Percentiles rank a stretch among this genome's conserved stretches.
phyloP scores from a whole-genome alignment of 1,140 invertebrate genomes.

The Epicauta chinensis region DNA sequence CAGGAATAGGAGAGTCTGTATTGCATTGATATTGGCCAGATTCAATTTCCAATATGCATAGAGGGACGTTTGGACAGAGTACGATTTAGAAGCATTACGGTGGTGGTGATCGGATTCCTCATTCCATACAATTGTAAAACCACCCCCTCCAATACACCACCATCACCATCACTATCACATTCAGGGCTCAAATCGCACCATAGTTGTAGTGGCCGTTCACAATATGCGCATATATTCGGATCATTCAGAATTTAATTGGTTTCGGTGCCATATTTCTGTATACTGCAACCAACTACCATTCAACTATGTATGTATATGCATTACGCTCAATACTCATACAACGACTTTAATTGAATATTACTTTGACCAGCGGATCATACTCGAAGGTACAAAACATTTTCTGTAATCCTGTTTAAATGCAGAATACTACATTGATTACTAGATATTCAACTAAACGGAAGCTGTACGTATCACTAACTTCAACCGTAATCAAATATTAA shows the following conservation, averaged over 20 bases:
- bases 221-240: conserved; percentile 19
- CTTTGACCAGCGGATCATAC: conserved; percentile 25
- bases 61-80: conserved; percentile 21
- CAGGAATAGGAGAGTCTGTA: conserved; percentile 25
- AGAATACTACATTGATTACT: too few relatives aligned
- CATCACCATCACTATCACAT: conserved; percentile 15
- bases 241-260: conserved; percentile 30
- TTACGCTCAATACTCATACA: conserved; percentile 16
- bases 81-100: conserved; percentile 27
- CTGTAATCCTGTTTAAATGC: too few relatives aligned
- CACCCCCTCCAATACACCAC: conserved; percentile 15
- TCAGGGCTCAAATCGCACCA: conserved; percentile 19
- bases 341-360: conserved; percentile 31
- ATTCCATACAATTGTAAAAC: conserved; percentile 14
- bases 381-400: conserved; percentile 16
- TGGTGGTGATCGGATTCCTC: conserved; percentile 26
- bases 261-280: conserved; percentile 24
- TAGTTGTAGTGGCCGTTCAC: conserved; percentile 22
- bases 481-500: too few relatives aligned
- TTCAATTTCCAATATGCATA: conserved; percentile 41
- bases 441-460: too few relatives aligned
- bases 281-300: neutral
- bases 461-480: too few relatives aligned
- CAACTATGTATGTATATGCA: neutral
- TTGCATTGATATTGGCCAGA: conserved; percentile 36